phyloP scores from a whole-genome alignment of 2,113 vertebrate genomes.

The Catagonus wagneri region DNA sequence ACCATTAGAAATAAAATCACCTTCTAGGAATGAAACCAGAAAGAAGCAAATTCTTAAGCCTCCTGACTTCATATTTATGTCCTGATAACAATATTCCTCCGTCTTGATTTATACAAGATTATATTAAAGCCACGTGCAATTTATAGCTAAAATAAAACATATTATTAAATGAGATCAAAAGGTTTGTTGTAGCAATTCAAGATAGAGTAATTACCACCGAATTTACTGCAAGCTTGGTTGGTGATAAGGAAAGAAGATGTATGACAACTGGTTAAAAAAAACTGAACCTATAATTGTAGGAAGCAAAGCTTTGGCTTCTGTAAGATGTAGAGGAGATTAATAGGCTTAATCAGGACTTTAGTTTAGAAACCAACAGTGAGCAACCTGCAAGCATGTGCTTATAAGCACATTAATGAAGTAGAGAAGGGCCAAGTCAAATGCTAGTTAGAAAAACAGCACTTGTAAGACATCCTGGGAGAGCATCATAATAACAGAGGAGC shows the following conservation, averaged over 20 bases:
- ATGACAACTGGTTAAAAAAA: conserved; percentile 44
- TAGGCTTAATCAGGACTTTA: conserved; percentile 48
- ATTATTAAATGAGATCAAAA: conserved; percentile 67
- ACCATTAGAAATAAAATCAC: conserved; percentile 53
- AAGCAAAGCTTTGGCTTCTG: conserved; percentile 14
- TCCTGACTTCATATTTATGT: conserved; percentile 7
- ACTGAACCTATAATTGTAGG: conserved; percentile 46
- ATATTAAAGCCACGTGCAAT: conserved; percentile 43
- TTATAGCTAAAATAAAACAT: conserved; percentile 59
- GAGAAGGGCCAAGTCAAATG: conserved; percentile 45
- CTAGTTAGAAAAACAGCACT: conserved; percentile 36
- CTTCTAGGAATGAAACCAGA: conserved; percentile 43
- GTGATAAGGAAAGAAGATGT: conserved; percentile 52
- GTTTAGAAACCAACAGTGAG: conserved; percentile 34
- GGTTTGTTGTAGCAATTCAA: conserved; percentile 48
- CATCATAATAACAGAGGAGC: conserved; percentile 32
- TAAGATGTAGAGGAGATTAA: conserved; percentile 28
- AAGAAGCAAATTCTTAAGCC: conserved; percentile 25
- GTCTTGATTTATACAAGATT: conserved; percentile 39
- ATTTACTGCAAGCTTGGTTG: conserved; percentile 51
- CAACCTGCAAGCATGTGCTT: neutral
- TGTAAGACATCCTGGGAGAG: conserved; percentile 43
- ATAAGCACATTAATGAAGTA: conserved; percentile 14
- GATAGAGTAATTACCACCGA: conserved; percentile 52
- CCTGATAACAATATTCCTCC: conserved; percentile 20